These are phyloP conservation scores for Pachliopta kotzebuea DNA, from an alignment of 2,888 invertebrate species.

Conservation along the genomic window DNA sequence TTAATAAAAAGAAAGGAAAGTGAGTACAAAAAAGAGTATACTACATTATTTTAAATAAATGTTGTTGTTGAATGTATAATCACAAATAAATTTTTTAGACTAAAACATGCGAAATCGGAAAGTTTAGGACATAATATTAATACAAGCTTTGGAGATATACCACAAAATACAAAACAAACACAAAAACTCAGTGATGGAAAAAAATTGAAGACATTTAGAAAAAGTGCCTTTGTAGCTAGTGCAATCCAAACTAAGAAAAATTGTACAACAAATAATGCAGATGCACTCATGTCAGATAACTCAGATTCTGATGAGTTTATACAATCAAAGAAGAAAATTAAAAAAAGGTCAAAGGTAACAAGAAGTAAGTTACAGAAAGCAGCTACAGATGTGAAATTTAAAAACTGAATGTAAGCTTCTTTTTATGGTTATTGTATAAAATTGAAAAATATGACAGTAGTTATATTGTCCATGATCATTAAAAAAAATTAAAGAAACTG, in stretches of 20 bases:
- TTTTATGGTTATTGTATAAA: neutral
- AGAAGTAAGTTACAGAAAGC: conserved; percentile 57
- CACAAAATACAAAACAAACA: conserved; percentile 51
- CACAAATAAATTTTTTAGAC: conserved; percentile 48
- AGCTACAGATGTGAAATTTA: conserved; percentile 53
- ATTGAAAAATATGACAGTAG: neutral
- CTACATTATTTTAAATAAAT: neutral
- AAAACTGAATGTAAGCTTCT: too few species aligned
- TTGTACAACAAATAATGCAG: conserved; percentile 45
- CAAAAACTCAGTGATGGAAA: conserved; percentile 52
- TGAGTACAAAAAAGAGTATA: conserved; percentile 44
- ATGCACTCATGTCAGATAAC: conserved; percentile 54
- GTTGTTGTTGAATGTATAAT: neutral
- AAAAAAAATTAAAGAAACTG: neutral
- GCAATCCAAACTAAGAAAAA: conserved; percentile 72
- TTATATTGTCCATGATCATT: neutral
- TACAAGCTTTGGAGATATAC: conserved; percentile 71
- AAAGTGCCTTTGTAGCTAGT: conserved; percentile 81
- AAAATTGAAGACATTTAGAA: conserved; percentile 75
- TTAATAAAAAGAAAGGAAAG: conserved; percentile 75
- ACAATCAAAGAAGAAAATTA: conserved; percentile 61
- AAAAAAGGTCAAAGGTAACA: conserved; percentile 66
- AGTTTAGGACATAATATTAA: conserved; percentile 58
- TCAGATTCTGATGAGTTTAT: conserved; percentile 72
- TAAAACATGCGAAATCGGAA: conserved; percentile 68